phyloP scores from a whole-genome alignment of 1,140 invertebrate species.

The Lethrus apterus region DNA sequence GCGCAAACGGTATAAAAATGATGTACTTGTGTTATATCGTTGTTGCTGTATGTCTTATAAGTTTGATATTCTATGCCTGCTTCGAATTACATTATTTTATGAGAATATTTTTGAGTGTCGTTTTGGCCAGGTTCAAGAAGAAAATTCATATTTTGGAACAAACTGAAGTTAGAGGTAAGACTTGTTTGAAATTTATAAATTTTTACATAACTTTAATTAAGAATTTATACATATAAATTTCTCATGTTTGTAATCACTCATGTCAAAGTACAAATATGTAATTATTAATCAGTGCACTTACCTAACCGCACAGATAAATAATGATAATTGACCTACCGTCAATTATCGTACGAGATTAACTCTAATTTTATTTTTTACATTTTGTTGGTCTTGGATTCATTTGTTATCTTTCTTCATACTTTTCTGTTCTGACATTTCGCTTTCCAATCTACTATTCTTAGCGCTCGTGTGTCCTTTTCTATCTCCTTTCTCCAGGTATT shows the following conservation, averaged over 20 bases:
- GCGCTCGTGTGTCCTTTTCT: no score
- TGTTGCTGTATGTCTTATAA: slow-evolving; percentile 40
- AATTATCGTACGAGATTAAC: no score
- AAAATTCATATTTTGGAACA: slow-evolving; percentile 56
- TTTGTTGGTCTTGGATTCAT: no score
- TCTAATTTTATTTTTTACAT: no score
- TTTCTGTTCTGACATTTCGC: no score
- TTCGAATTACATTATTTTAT: slow-evolving; percentile 64
- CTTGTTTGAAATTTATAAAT: slow-evolving; percentile 4
- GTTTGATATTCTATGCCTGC: slow-evolving; percentile 50
- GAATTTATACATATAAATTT: not conserved
- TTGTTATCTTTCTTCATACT: no score
- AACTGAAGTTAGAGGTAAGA: slow-evolving; percentile 55
- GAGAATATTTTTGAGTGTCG: slow-evolving; percentile 53
- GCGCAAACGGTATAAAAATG: no score
- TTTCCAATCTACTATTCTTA: no score
- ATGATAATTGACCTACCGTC: not conserved
- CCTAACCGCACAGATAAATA: not conserved
- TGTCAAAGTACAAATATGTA: not conserved
- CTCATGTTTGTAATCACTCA: not conserved
- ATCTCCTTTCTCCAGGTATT: no score
- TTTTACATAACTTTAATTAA: not conserved
- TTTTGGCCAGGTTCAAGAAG: slow-evolving; percentile 55
- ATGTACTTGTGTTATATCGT: slow-evolving; percentile 44
- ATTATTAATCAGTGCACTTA: not conserved